These are phyloP conservation scores for Paraplagusia blochii DNA, from an alignment of 2,113 vertebrate species.

Conservation along the genomic window DNA sequence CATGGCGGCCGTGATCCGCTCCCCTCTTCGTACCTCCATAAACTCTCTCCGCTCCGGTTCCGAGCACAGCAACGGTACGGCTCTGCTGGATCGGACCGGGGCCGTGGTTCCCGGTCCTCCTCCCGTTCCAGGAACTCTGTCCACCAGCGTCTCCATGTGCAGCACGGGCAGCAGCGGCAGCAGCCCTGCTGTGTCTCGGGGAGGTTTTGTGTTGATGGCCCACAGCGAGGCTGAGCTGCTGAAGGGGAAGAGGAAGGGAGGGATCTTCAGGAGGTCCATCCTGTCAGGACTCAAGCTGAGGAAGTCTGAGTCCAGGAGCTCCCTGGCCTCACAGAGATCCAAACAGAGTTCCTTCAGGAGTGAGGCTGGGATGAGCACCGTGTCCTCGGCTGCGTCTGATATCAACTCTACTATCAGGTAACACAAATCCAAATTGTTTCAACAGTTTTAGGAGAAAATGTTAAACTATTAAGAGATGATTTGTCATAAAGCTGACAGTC, in stretches of 20 bases:
- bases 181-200: constrained; percentile 88
- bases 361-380: constrained; percentile 94
- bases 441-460: no score
- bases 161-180: constrained; percentile 78
- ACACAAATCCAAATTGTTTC: no score
- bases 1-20: constrained; percentile 97
- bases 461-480: not conserved
- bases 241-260: constrained; percentile 91
- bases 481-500: no score
- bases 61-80: constrained; percentile 94
- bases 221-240: constrained; percentile 91
- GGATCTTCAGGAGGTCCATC: constrained; percentile 92
- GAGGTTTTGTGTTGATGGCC: constrained; percentile 93
- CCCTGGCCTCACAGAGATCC: constrained; percentile 93
- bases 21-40: constrained; percentile 96
- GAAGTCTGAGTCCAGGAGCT: constrained; percentile 96
- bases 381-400: constrained; percentile 94
- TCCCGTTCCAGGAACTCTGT: constrained; percentile 49
- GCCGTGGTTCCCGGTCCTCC: constrained; percentile 63
- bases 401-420: constrained; percentile 93
- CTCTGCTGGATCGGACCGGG: constrained; percentile 79
- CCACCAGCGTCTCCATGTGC: constrained; percentile 70
- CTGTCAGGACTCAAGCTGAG: constrained; percentile 93
- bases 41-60: constrained; percentile 97
- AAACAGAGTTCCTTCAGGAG: constrained; percentile 99